phyloP scores from a whole-genome alignment of 2,113 vertebrate genomes.

The Protomyctophum bolini region DNA sequence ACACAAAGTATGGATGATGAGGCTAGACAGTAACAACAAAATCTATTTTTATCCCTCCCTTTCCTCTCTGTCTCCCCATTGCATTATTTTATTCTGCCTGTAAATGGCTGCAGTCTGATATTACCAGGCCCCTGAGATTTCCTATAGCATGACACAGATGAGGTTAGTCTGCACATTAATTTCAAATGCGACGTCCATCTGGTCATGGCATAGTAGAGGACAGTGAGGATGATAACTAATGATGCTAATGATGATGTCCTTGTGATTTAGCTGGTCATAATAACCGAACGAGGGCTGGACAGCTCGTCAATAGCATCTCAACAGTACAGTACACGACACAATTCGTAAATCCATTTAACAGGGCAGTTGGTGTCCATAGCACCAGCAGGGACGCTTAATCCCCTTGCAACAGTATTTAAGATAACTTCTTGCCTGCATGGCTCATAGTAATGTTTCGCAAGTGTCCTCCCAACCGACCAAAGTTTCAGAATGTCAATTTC shows the following conservation, averaged over 20 bases:
- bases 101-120: not conserved
- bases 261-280: not conserved
- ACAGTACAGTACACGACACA: too few species aligned
- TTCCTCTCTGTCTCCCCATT: not conserved
- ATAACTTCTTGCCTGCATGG: too few species aligned
- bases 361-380: too few species aligned
- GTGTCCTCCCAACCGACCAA: too few species aligned
- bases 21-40: too few species aligned
- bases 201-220: constrained; percentile 1
- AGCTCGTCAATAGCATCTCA: not conserved
- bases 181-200: constrained; percentile 29
- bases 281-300: not conserved
- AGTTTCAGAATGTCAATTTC: too few species aligned
- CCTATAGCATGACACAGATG: not conserved
- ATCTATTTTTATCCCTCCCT: too few species aligned
- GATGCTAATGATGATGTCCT: not conserved
- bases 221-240: not conserved
- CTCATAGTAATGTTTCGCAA: too few species aligned
- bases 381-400: too few species aligned
- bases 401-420: too few species aligned
- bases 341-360: too few species aligned
- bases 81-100: not conserved
- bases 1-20: too few species aligned
- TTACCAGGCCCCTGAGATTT: not conserved
- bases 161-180: constrained; percentile 25